Conservation (phyloP, 2,797 vertebrate genomes). For the Microctenopoma lineatum region DNA sequence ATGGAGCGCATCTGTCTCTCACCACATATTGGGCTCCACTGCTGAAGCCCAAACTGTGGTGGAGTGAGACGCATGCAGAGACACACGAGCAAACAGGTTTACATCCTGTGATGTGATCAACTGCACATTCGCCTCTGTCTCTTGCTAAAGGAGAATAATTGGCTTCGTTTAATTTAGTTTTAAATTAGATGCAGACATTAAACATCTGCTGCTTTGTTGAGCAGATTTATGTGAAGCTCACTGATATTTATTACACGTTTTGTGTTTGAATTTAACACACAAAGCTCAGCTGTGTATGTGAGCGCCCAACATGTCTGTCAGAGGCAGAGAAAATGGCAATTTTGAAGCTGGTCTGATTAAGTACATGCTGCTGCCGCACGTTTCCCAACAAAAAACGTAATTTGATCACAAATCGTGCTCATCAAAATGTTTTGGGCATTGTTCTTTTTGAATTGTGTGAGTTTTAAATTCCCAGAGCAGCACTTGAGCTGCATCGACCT, state of each 20-base stretch:
- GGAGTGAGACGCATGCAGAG: not conserved
- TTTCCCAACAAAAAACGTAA: constrained; percentile 12
- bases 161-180: not conserved
- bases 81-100: not conserved
- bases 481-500: constrained; percentile 64
- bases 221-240: not conserved
- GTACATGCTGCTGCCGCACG: not conserved
- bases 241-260: not conserved
- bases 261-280: no score
- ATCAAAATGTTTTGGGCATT: constrained; percentile 6
- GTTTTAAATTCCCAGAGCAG: constrained; percentile 45
- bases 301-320: not conserved
- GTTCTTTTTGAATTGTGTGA: not conserved
- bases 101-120: constrained; percentile 7
- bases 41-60: not conserved
- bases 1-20: constrained; percentile 29
- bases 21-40: not conserved
- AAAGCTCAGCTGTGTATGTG: not conserved
- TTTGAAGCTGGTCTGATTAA: not conserved
- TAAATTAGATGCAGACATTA: not conserved
- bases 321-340: not conserved
- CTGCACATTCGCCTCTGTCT: constrained; percentile 1
- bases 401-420: constrained; percentile 52
- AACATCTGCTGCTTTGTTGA: constrained; percentile 22
- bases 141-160: not conserved